A percentile compares a stretch with the other conserved stretches of the same genome.
Conservation (phyloP, 2,797 vertebrate species). For the Anas capensis region DNA sequence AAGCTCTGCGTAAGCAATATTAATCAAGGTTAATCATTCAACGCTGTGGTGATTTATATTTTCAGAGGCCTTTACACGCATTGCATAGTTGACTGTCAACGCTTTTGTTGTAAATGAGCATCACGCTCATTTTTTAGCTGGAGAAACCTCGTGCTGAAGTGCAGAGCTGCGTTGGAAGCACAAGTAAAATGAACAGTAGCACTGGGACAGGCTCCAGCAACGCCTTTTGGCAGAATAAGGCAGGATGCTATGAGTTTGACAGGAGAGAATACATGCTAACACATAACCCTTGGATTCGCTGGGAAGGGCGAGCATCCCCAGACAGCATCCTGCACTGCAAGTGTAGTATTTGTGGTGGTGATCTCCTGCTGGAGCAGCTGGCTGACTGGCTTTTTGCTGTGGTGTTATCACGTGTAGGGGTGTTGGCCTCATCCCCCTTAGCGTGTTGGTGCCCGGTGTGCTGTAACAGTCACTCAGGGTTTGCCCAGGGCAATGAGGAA, state of each 20-base stretch:
- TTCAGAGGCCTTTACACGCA: background rate
- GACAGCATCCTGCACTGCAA: rapidly evolving
- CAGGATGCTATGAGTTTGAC: background rate
- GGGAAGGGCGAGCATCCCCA: background rate
- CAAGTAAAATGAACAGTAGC: background rate
- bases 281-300: rapidly evolving
- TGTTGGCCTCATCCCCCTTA: background rate
- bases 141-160: background rate
- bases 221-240: background rate
- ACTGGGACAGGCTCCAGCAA: background rate
- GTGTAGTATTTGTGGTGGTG: background rate
- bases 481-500: background rate
- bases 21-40: background rate
- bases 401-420: background rate
- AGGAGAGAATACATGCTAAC: background rate
- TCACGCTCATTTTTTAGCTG: background rate
- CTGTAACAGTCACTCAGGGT: background rate
- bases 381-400: background rate
- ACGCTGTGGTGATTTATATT: background rate
- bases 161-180: background rate
- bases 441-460: background rate
- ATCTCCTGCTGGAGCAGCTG: background rate
- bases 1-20: background rate
- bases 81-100: background rate
- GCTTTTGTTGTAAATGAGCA: background rate